A percentile compares a stretch with the other conserved stretches of the same genome.
Conservation (phyloP, 2,797 vertebrate genomes). For the Rhabdomys pumilio region DNA sequence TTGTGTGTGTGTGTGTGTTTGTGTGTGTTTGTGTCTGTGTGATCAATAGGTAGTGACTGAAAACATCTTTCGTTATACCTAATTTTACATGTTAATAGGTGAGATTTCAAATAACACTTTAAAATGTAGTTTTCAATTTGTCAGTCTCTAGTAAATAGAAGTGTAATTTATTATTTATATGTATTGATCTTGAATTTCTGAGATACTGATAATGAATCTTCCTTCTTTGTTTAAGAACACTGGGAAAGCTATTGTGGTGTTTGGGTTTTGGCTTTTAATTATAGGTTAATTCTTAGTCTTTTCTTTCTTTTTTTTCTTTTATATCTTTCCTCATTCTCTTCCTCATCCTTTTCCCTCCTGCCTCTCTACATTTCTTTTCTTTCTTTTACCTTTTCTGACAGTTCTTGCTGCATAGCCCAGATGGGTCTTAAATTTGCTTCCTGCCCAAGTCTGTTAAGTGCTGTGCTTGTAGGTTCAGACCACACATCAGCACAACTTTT, state of each 20-base stretch:
- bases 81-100: constrained; percentile 11
- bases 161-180: background rate
- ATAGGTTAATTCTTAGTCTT: background rate
- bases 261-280: background rate
- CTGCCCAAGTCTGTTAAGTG: too few species aligned
- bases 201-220: background rate
- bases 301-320: background rate
- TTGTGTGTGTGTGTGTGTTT: background rate
- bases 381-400: background rate
- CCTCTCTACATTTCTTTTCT: background rate
- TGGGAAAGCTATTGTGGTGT: background rate
- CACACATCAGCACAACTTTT: background rate
- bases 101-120: constrained; percentile 6
- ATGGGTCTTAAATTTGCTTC: background rate
- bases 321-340: background rate
- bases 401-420: background rate
- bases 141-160: constrained; percentile 9
- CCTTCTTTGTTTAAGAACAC: background rate
- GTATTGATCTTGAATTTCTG: background rate
- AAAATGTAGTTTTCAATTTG: background rate
- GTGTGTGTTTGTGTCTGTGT: background rate
- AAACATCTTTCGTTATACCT: background rate
- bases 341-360: too few species aligned
- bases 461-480: too few species aligned
- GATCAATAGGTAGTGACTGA: background rate